Base-by-base conservation (phyloP, 2,797 vertebrate genomes). In the Pseudochromis fuscus region DNA sequence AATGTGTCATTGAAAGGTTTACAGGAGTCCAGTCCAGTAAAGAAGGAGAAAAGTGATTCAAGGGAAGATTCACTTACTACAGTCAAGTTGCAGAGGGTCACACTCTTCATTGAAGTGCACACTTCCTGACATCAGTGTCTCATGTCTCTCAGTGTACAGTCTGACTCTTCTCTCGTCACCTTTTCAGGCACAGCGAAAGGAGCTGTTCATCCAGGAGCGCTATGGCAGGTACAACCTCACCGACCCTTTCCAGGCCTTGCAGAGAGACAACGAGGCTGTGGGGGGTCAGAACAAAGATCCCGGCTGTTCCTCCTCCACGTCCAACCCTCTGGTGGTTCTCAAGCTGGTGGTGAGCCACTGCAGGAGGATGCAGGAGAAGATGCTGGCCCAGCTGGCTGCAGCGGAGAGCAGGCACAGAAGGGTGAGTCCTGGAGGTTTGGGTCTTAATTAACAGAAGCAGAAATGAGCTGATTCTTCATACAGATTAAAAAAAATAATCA, bases 281-380 rank as follows among this genome's bases (percentile, higher is more conserved):
- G 84, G 94, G 86, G 51, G 90, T 85, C 91, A 94, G 40, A 92
- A 91, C 84, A 95, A 93, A 37, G 94, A 94, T 0, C 89, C 91
- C n/a, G 95, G 92, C 84, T 93, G 94, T 28, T 92, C 95, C 0
- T 92, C 31, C 87, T 90, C 89, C 59, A 72, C 79, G 71, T 85
- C 96, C 57, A 97, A 96, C 89, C 98, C 98, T 0, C 91, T 98
- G 33, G 95, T 96, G 3, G 79, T 98, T 49, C 92, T 99, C 33
- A 98, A 96, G 83, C 92, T 95, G 85, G 97, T 99, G 91, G 96
- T 98, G 92, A 96, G 95, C 70, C 97, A 99, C 57, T 99, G 98
- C 91, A 96, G 96, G 90, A 95, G 92, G 58, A 98, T 98, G 97
- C 97, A 98, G 90, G 97, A 99, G 62, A 96, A 96, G 74, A 99